phyloP scores from a whole-genome alignment of 1,140 invertebrate species.

The Venturia canescens region DNA sequence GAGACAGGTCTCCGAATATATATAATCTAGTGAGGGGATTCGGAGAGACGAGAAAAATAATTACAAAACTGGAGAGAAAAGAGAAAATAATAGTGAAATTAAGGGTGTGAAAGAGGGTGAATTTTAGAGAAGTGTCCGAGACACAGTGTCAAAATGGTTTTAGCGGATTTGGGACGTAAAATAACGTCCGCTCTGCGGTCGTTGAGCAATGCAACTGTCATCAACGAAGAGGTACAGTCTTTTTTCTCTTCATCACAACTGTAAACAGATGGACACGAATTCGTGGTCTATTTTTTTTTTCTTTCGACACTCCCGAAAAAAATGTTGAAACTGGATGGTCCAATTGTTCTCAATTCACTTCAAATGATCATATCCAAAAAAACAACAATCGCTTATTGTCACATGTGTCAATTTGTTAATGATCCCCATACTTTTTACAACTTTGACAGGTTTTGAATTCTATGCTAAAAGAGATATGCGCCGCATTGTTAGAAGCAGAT shows the following conservation, averaged over 20 bases:
- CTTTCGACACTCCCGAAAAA: neutral
- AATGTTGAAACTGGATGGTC: too few species aligned
- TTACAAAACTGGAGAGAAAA: neutral
- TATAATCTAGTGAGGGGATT: neutral
- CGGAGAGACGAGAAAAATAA: neutral
- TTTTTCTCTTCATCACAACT: conserved; percentile 46
- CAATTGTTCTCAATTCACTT: neutral
- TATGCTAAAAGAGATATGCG: conserved; percentile 99
- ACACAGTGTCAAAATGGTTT: conserved; percentile 90
- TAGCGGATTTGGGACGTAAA: conserved; percentile 99
- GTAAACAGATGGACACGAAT: conserved; percentile 65
- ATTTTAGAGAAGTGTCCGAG: neutral
- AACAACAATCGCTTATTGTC: neutral
- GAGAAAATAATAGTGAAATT: neutral
- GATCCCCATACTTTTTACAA: neutral
- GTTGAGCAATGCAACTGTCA: conserved; percentile 98
- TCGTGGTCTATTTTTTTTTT: conserved; percentile 26
- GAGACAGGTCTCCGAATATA: neutral
- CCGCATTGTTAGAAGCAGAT: conserved; percentile 98
- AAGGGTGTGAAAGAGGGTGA: neutral
- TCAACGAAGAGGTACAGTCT: conserved; percentile 94
- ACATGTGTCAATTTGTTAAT: neutral
- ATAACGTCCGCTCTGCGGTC: conserved; percentile 98
- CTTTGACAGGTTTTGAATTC: conserved; percentile 93
- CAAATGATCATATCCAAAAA: neutral